These are phyloP conservation scores for Eonycteris spelaea DNA, from an alignment of 2,113 vertebrate species.

Conservation along the genomic window DNA sequence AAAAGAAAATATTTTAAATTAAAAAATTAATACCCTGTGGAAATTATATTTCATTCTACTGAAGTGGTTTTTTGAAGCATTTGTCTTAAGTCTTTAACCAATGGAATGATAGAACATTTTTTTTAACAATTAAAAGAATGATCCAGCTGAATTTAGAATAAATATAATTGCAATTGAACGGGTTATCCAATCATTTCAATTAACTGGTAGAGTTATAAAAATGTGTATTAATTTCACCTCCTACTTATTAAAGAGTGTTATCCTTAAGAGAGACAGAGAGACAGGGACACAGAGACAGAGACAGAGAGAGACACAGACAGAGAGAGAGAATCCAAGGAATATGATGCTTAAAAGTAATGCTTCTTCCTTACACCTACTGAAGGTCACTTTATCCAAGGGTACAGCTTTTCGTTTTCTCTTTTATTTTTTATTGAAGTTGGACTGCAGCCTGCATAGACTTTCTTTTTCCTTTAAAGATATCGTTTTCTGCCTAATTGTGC, in stretches of 20 bases:
- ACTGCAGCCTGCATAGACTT: conserved; percentile 54
- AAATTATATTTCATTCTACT: background rate
- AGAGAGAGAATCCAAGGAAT: conserved; percentile 9
- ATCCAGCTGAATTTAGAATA: background rate
- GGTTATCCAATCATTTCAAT: background rate
- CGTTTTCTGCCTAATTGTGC: conserved; percentile 69
- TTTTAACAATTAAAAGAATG: background rate
- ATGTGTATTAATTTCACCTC: background rate
- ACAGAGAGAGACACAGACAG: background rate
- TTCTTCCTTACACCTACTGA: conserved; percentile 2
- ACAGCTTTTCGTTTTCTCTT: conserved; percentile 53
- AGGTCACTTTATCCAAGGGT: conserved; percentile 64
- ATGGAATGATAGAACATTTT: background rate
- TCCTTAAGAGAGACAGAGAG: background rate
- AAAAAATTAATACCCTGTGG: background rate
- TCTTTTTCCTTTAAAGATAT: conserved; percentile 65
- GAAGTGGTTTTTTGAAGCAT: background rate
- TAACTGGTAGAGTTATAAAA: conserved; percentile 20
- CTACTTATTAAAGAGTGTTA: background rate
- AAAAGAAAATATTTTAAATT: background rate
- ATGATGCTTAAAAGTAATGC: background rate
- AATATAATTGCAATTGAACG: background rate
- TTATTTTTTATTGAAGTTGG: conserved; percentile 65
- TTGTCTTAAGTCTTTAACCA: background rate
- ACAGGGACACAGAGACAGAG: no score